These are phyloP conservation scores for Harpalus rufipes DNA, from an alignment of 2,888 invertebrate genomes.

Conservation along the genomic window DNA sequence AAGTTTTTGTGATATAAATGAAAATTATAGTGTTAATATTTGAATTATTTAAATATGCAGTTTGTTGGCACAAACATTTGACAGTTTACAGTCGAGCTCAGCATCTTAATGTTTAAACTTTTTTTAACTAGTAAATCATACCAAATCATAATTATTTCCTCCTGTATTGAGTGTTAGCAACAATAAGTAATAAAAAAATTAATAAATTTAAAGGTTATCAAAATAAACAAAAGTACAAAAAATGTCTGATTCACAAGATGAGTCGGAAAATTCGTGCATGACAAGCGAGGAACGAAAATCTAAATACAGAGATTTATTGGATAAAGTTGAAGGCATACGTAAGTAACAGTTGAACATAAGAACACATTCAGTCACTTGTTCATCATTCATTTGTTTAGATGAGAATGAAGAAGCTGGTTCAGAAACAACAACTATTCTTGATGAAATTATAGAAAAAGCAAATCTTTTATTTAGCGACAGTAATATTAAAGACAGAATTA, in stretches of 20 bases:
- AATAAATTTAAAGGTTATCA: conserved; percentile 11
- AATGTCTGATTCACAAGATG: conserved; percentile 11
- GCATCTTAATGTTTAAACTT: too few relatives aligned
- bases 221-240: too few relatives aligned
- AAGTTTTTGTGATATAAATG: too few relatives aligned
- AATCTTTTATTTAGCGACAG: conserved; percentile 72
- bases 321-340: conserved; percentile 61
- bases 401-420: conserved; percentile 70
- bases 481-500: conserved; percentile 72
- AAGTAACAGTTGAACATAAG: not conserved
- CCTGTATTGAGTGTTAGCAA: too few relatives aligned
- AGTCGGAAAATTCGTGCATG: not conserved
- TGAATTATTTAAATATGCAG: too few relatives aligned
- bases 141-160: too few relatives aligned
- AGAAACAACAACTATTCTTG: conserved; percentile 71
- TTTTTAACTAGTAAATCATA: too few relatives aligned
- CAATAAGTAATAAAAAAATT: not conserved
- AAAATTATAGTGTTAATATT: too few relatives aligned
- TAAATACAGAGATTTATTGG: conserved; percentile 56
- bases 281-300: conserved; percentile 59
- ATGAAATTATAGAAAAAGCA: conserved; percentile 72
- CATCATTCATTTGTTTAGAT: conserved; percentile 67
- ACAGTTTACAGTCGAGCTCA: too few relatives aligned
- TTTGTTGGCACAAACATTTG: too few relatives aligned
- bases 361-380: not conserved